phyloP scores from a whole-genome alignment of 2,797 vertebrate genomes.

The Mus caroli region DNA sequence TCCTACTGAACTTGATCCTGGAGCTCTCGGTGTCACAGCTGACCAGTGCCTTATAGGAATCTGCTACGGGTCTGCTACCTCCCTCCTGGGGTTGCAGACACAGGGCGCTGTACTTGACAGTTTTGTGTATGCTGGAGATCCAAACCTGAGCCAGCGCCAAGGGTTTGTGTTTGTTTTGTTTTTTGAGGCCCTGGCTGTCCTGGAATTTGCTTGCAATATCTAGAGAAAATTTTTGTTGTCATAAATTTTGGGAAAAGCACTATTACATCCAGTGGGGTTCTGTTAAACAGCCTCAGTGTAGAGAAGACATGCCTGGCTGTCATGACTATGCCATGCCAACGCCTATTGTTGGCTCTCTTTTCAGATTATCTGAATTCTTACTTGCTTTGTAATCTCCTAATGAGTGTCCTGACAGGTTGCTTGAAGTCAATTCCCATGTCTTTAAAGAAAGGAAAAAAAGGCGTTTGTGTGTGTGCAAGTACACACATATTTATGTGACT shows the following conservation, averaged over 20 bases:
- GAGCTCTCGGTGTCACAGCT: not conserved
- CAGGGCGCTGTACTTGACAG: no score
- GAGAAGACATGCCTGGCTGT: not conserved
- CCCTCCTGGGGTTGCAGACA: no score
- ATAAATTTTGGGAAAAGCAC: not conserved
- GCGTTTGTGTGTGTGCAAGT: rapidly evolving
- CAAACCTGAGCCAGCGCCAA: not conserved
- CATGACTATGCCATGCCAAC: not conserved
- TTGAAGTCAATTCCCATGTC: conserved; percentile 45
- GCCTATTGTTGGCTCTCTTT: conserved; percentile 3
- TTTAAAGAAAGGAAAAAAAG: conserved; percentile 15
- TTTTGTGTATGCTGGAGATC: not conserved
- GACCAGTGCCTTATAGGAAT: not conserved
- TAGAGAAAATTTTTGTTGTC: conserved; percentile 61
- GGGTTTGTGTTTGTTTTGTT: not conserved
- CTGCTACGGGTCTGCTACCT: not conserved
- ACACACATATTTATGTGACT: not conserved
- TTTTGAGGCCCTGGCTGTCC: not conserved
- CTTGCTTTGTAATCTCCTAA: conserved; percentile 45
- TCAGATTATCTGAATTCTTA: conserved; percentile 25
- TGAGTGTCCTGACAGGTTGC: not conserved
- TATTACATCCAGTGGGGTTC: not conserved
- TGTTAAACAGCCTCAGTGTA: not conserved
- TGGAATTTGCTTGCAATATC: not conserved
- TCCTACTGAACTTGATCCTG: not conserved